Base-by-base conservation (phyloP, 2,797 vertebrate species). In the Basileuterus tristriatus region DNA sequence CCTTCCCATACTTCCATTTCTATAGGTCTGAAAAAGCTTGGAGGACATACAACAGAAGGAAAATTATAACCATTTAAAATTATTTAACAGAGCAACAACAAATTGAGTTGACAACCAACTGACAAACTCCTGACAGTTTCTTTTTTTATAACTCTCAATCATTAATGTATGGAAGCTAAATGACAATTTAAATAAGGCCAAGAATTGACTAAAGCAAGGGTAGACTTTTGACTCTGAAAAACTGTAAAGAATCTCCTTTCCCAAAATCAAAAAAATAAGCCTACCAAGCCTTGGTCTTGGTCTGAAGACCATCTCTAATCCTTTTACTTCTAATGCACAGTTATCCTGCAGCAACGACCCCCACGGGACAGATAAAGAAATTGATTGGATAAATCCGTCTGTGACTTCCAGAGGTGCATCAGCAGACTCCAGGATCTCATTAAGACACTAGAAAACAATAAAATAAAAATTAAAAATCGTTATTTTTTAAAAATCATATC, bases 371-470 rank as follows among this genome's bases (percentile, higher is more conserved):
- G 98, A 99, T 59, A 99, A 98, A 72, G 99, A 99, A 95, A 99
- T 99, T n/a, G 99, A 98, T 75, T 99, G 99, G 96, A 99, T 99
- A 96, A 99, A 99, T 67, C 99, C 99, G 83, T 99, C 98, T 2
- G 98, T 99, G 83, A 99, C 99, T 97, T 99, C 99, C 96, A 99
- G 97, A 32, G 99, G 99, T 27, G 99, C 99, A 89, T 99, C 99
- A 92, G 99, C 99, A 2, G 99, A 99, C 87, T 99, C 99, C 92
- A 99, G 95, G 85, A 99, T 98, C 96, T 99, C 99, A 97, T 99
- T 99, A 87, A 99, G 98, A 84, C 99, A 99, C 99, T 99, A 90
- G 49, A 92, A 95, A 27, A 67, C 76, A 44, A 95, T 22, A 86
- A 96, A 47, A 92, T 15, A 76, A 74, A 32, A 65, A 41, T 53